These are phyloP conservation scores for Phylloscopus whistleri DNA, from an alignment of 2,113 vertebrate species.

Conservation along the genomic window DNA sequence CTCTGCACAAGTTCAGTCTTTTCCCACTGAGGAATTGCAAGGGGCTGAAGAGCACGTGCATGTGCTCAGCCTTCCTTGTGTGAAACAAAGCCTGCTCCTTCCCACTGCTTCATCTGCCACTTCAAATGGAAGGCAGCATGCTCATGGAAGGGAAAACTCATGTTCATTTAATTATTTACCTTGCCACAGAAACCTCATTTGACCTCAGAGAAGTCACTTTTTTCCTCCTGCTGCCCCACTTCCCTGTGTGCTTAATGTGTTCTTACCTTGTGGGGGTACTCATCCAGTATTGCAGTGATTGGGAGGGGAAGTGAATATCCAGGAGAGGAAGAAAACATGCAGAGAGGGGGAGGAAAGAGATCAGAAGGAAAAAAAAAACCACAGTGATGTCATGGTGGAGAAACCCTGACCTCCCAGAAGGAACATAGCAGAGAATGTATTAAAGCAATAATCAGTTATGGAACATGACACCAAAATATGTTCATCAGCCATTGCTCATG, in stretches of 20 bases:
- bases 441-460: background rate
- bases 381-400: background rate
- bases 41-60: background rate
- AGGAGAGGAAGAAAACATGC: background rate
- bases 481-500: background rate
- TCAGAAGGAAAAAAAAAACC: background rate
- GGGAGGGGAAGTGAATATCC: background rate
- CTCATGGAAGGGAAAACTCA: background rate
- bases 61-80: background rate
- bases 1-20: background rate
- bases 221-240: background rate
- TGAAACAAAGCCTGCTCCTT: background rate
- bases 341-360: background rate
- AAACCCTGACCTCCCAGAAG: background rate
- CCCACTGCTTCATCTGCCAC: background rate
- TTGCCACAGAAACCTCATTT: background rate
- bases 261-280: background rate
- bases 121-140: background rate
- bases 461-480: background rate
- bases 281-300: rapidly evolving
- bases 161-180: background rate
- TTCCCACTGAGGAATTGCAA: background rate
- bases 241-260: background rate
- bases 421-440: background rate
- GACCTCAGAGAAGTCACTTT: background rate